phyloP scores from a whole-genome alignment of 2,888 invertebrate genomes.

The Trichogramma dendrolimi region DNA sequence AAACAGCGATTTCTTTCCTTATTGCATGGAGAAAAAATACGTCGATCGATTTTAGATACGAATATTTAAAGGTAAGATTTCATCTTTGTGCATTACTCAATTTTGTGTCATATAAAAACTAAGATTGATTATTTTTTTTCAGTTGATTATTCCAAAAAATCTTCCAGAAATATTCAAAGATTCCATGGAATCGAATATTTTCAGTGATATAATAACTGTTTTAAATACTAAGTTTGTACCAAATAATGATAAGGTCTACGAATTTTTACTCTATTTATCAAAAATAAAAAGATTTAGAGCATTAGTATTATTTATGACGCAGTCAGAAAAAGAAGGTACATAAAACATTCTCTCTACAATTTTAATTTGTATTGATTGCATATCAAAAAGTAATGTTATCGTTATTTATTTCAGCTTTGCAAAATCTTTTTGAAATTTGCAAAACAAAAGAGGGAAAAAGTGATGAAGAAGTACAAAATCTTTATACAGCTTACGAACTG shows the following conservation, averaged over 20 bases:
- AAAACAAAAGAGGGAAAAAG: conserved; percentile 38
- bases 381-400: conserved; percentile 12
- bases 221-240: conserved; percentile 54
- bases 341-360: conserved; percentile 18
- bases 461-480: conserved; percentile 42
- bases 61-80: conserved; percentile 58
- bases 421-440: conserved; percentile 47
- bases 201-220: conserved; percentile 60
- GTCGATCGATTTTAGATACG: conserved; percentile 54
- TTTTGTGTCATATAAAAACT: neutral
- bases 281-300: conserved; percentile 64
- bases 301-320: conserved; percentile 62
- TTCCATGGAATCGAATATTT: conserved; percentile 62
- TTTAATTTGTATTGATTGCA: conserved; percentile 17
- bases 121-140: conserved; percentile 29
- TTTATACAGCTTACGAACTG: conserved; percentile 50
- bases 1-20: conserved; percentile 65
- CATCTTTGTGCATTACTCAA: conserved; percentile 10
- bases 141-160: conserved; percentile 60
- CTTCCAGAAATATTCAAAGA: conserved; percentile 65
- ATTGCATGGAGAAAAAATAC: conserved; percentile 60
- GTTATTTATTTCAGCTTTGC: conserved; percentile 46
- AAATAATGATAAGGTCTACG: conserved; percentile 50
- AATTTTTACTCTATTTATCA: conserved; percentile 57
- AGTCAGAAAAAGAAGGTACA: conserved; percentile 60